Evolutionary conservation across 2,113 vertebrate species (phyloP).

Genomic region (Aspidoscelis tigris): DNA sequence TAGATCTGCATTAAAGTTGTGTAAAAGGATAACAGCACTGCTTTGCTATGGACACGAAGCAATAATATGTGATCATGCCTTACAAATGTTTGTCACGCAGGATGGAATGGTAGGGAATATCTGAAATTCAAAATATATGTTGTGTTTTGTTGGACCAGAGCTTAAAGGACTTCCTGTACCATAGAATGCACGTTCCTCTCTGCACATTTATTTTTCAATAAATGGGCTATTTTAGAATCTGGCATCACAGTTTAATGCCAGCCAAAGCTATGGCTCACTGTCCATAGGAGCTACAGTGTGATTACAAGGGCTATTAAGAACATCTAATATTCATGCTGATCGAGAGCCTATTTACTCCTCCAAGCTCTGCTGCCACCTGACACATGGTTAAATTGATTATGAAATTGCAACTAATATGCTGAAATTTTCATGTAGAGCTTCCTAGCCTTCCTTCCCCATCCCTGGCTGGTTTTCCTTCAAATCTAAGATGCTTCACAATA

Average conservation of each 20-base stretch:
- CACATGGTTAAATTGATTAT: slow-evolving; percentile 8
- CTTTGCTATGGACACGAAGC: too few relatives aligned
- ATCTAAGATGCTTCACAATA: slow-evolving; percentile 37
- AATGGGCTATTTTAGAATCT: slow-evolving; percentile 31
- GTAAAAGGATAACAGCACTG: rapidly evolving
- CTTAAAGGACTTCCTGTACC: not conserved
- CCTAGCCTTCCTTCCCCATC: not conserved
- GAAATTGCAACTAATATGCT: slow-evolving; percentile 23
- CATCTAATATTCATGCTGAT: slow-evolving; percentile 59
- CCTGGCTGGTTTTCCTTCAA: not conserved
- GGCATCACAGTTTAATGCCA: slow-evolving; percentile 46
- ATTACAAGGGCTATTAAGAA: slow-evolving; percentile 68
- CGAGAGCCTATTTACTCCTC: slow-evolving; percentile 45
- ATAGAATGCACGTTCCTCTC: rapidly evolving
- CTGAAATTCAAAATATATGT: not conserved
- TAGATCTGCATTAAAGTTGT: rapidly evolving
- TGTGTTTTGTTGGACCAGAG: slow-evolving; percentile 6
- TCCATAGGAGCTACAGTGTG: slow-evolving; percentile 49
- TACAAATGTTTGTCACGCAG: not conserved
- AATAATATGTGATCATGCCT: rapidly evolving
- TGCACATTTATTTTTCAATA: not conserved
- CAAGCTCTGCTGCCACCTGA: slow-evolving; percentile 51
- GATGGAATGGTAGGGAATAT: rapidly evolving
- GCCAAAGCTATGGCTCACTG: slow-evolving; percentile 37
- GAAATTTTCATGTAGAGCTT: slow-evolving; percentile 7